Percentiles rank a stretch among this genome's conserved stretches.
Conservation (phyloP, 2,888 invertebrate genomes). For the Micoletzkya japonica region DNA sequence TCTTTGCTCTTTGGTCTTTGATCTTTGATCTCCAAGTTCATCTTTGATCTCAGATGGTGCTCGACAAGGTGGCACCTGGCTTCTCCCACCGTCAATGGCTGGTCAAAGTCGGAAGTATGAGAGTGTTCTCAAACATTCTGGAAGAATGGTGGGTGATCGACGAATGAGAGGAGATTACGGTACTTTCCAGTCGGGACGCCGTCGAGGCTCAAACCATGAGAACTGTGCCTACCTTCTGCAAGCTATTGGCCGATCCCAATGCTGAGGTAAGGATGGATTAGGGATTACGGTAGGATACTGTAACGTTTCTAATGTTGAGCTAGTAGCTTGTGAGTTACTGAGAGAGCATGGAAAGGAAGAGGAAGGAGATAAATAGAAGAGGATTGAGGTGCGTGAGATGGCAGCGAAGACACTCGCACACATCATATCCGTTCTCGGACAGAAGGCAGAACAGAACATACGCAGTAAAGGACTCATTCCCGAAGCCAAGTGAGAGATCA, state of each 20-base stretch:
- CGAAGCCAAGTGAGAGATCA: constrained; percentile 27
- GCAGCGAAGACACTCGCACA: constrained; percentile 20
- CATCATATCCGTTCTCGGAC: constrained; percentile 19
- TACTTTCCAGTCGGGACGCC: constrained; percentile 10
- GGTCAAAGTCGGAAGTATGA: constrained; percentile 16
- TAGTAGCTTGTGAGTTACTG: too few species aligned
- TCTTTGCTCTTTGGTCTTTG: not conserved
- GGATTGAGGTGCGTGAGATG: constrained; percentile 17
- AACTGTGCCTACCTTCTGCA: constrained; percentile 21
- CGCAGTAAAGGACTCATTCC: constrained; percentile 14
- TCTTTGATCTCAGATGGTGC: constrained; percentile 23
- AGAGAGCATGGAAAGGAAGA: too few species aligned
- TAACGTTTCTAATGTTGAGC: not conserved
- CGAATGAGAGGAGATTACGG: not conserved
- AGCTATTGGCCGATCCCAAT: constrained; percentile 26
- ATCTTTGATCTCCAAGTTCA: constrained; percentile 3
- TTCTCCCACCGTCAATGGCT: constrained; percentile 27
- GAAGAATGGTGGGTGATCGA: constrained; percentile 13
- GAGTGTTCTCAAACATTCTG: constrained; percentile 18
- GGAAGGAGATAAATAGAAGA: too few species aligned
- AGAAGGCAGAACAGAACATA: constrained; percentile 2
- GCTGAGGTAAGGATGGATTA: constrained; percentile 16
- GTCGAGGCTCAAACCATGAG: constrained; percentile 20
- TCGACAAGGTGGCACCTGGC: constrained; percentile 20
- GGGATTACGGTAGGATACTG: not conserved